Evolutionary conservation across 2,113 vertebrate species (phyloP).

Genomic region (Apteryx mantelli): DNA sequence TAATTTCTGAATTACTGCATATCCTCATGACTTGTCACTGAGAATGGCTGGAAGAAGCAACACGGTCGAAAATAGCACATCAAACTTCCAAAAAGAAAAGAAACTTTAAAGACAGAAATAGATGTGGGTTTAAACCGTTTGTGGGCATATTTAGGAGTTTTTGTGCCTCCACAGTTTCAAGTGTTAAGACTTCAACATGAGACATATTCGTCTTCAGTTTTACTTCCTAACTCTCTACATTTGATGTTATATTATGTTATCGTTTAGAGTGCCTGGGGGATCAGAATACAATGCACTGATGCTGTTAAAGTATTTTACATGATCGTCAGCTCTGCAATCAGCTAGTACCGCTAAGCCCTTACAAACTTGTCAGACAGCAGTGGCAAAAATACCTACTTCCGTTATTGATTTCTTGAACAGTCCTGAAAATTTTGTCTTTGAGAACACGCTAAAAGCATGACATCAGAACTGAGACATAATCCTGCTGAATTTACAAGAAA

Average conservation of each 20-base stretch:
- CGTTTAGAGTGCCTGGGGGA: not conserved
- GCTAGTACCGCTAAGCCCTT: not conserved
- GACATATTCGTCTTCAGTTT: fast-evolving
- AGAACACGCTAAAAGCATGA: not conserved
- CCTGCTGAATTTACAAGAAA: not conserved
- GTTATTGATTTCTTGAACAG: not conserved
- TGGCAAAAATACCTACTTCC: not conserved
- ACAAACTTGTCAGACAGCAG: not conserved
- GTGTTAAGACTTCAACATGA: not conserved
- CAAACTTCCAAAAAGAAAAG: slow-evolving; percentile 62
- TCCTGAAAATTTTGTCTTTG: not conserved
- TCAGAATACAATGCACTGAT: not conserved
- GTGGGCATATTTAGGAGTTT: not conserved
- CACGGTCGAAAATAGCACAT: slow-evolving; percentile 57
- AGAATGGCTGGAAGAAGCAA: slow-evolving; percentile 75
- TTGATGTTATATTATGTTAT: not conserved
- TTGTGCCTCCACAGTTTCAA: not conserved
- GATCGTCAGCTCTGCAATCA: not conserved
- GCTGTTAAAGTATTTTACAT: not conserved
- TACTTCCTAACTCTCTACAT: not conserved
- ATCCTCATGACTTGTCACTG: slow-evolving; percentile 85
- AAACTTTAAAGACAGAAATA: slow-evolving; percentile 39
- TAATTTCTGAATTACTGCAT: slow-evolving; percentile 87
- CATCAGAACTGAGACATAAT: not conserved
- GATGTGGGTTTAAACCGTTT: not conserved